Conservation (phyloP, 1,140 invertebrate species). For the Drosophila burlai region DNA sequence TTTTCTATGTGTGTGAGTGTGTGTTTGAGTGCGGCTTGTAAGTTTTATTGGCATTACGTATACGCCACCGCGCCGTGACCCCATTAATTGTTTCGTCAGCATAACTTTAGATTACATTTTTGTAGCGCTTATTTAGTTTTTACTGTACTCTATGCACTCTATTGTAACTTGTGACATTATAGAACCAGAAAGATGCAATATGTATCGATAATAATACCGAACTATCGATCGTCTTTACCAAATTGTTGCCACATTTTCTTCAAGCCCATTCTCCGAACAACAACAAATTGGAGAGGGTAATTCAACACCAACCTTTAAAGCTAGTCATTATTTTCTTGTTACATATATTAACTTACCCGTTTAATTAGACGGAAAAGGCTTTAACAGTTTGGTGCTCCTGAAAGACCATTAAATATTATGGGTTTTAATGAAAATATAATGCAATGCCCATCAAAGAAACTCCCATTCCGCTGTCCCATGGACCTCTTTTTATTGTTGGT, state of each 20-base stretch:
- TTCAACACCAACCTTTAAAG: background rate
- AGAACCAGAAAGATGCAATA: background rate
- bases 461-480: slow-evolving; percentile 14
- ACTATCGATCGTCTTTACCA: background rate
- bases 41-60: slow-evolving; percentile 64
- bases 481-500: slow-evolving; percentile 65
- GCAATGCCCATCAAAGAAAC: slow-evolving; percentile 30
- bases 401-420: slow-evolving; percentile 66
- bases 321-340: slow-evolving; percentile 3
- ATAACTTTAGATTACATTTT: slow-evolving; percentile 60
- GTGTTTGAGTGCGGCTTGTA: slow-evolving; percentile 27
- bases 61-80: slow-evolving; percentile 50
- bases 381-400: slow-evolving; percentile 23
- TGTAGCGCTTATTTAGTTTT: slow-evolving; percentile 12
- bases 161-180: background rate
- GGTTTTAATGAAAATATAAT: slow-evolving; percentile 82
- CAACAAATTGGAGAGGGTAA: background rate
- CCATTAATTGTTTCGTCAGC: slow-evolving; percentile 46
- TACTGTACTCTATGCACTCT: background rate
- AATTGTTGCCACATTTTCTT: background rate
- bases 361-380: slow-evolving; percentile 60
- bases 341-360: slow-evolving; percentile 20
- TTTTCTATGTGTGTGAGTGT: slow-evolving; percentile 8
- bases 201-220: background rate
- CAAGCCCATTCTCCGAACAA: background rate